phyloP scores from a whole-genome alignment of 1,140 invertebrate genomes.

The Drepana arcuata region DNA sequence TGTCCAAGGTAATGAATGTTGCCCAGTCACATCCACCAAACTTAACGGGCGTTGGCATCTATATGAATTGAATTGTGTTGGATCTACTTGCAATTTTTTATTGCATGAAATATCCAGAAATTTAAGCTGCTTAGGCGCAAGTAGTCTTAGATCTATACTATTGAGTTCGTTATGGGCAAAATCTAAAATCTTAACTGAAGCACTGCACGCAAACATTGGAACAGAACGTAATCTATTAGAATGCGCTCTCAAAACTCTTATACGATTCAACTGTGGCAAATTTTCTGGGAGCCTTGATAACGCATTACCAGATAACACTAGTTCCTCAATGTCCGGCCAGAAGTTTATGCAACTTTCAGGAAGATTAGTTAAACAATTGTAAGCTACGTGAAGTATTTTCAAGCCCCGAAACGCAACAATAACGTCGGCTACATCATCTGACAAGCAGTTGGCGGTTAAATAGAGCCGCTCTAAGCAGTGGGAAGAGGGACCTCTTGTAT shows the following conservation, averaged over 20 bases:
- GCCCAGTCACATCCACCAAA: slow-evolving; percentile 86
- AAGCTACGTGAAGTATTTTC: slow-evolving; percentile 82
- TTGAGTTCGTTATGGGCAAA: slow-evolving; percentile 89
- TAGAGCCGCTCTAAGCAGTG: slow-evolving; percentile 81
- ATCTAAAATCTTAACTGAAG: slow-evolving; percentile 84
- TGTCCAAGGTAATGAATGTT: slow-evolving; percentile 77
- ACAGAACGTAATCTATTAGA: slow-evolving; percentile 84
- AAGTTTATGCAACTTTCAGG: slow-evolving; percentile 82
- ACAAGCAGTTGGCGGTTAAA: slow-evolving; percentile 84
- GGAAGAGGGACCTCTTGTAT: slow-evolving; percentile 72
- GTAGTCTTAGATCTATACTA: slow-evolving; percentile 79
- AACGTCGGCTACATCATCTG: slow-evolving; percentile 79
- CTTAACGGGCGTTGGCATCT: slow-evolving; percentile 84
- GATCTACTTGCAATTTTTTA: slow-evolving; percentile 83
- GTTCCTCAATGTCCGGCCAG: slow-evolving; percentile 85
- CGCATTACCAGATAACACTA: slow-evolving; percentile 87
- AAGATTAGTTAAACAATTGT: slow-evolving; percentile 82
- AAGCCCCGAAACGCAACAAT: slow-evolving; percentile 78
- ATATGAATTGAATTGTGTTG: slow-evolving; percentile 84
- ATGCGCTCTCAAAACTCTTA: slow-evolving; percentile 84
- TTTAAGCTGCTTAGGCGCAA: slow-evolving; percentile 86
- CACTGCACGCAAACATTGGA: slow-evolving; percentile 82
- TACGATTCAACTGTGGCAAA: slow-evolving; percentile 79
- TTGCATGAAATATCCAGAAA: slow-evolving; percentile 90
- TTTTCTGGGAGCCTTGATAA: slow-evolving; percentile 83